Evolutionary conservation across 2,797 vertebrate species (phyloP).

Genomic region (Coregonus ussuriensis): DNA sequence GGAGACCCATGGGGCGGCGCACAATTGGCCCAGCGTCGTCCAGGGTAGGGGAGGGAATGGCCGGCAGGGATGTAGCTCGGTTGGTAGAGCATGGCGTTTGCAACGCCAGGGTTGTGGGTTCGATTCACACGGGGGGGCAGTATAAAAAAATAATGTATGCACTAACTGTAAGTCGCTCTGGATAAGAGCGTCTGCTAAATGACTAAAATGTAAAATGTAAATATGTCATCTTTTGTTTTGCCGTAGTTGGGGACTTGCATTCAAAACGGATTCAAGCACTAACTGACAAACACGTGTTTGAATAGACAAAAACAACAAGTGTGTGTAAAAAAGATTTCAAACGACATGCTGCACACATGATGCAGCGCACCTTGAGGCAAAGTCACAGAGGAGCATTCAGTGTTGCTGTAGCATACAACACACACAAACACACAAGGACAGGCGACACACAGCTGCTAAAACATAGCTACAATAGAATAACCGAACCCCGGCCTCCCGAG

Average conservation of each 20-base stretch:
- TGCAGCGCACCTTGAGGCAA: background rate
- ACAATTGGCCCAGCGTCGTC: too few species aligned
- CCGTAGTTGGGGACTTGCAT: background rate
- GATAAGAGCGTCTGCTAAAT: too few species aligned
- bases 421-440: background rate
- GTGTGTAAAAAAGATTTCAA: background rate
- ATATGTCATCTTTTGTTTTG: background rate
- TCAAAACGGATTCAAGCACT: background rate
- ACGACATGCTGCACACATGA: background rate
- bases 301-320: background rate
- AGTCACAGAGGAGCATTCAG: background rate
- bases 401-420: background rate
- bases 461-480: background rate
- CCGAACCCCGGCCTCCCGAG: background rate
- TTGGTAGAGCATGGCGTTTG: too few species aligned
- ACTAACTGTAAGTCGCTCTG: too few species aligned
- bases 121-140: too few species aligned
- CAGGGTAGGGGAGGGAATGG: too few species aligned
- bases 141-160: too few species aligned
- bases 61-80: too few species aligned
- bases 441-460: background rate
- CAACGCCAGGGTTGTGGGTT: too few species aligned
- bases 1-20: too few species aligned
- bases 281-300: background rate
- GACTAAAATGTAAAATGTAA: too few species aligned